phyloP scores from a whole-genome alignment of 2,888 invertebrate species.

The Subacronicta megacephala region DNA sequence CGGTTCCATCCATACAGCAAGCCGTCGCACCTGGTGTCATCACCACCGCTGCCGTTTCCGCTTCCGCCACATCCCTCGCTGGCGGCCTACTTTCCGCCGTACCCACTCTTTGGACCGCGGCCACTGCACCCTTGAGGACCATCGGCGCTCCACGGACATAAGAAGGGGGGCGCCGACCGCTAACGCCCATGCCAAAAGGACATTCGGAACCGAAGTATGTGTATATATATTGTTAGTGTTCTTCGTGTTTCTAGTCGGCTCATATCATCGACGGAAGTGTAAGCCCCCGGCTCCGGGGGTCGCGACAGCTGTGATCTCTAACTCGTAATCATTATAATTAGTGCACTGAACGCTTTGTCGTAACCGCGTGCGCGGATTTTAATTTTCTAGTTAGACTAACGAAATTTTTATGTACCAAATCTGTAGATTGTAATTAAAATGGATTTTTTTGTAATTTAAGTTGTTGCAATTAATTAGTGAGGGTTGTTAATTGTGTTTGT shows the following conservation, averaged over 20 bases:
- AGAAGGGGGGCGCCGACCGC: slow-evolving; percentile 88
- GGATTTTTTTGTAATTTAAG: slow-evolving; percentile 75
- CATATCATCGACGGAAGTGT: slow-evolving; percentile 85
- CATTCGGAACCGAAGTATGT: slow-evolving; percentile 81
- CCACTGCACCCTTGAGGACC: slow-evolving; percentile 92
- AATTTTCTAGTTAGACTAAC: slow-evolving; percentile 86
- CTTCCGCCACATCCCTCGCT: slow-evolving; percentile 93
- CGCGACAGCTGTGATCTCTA: slow-evolving; percentile 89
- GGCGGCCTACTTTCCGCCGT: slow-evolving; percentile 96
- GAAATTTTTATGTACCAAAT: slow-evolving; percentile 89
- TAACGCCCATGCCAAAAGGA: slow-evolving; percentile 86
- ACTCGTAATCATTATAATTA: slow-evolving; percentile 83
- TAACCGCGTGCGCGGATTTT: slow-evolving; percentile 72
- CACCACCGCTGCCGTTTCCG: slow-evolving; percentile 91
- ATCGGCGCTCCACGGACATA: slow-evolving; percentile 93
- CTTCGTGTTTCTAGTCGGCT: slow-evolving; percentile 83
- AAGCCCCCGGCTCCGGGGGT: slow-evolving; percentile 75
- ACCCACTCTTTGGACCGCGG: slow-evolving; percentile 95
- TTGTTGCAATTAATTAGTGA: slow-evolving; percentile 85
- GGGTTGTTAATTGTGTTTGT: slow-evolving; percentile 88
- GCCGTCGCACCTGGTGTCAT: slow-evolving; percentile 93
- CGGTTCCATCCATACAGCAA: slow-evolving; percentile 97
- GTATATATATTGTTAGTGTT: slow-evolving; percentile 83
- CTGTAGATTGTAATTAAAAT: slow-evolving; percentile 85
- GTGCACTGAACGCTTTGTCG: slow-evolving; percentile 81